These are phyloP conservation scores for Delichon dasypus DNA, from an alignment of 2,797 vertebrate species.

Conservation along the genomic window DNA sequence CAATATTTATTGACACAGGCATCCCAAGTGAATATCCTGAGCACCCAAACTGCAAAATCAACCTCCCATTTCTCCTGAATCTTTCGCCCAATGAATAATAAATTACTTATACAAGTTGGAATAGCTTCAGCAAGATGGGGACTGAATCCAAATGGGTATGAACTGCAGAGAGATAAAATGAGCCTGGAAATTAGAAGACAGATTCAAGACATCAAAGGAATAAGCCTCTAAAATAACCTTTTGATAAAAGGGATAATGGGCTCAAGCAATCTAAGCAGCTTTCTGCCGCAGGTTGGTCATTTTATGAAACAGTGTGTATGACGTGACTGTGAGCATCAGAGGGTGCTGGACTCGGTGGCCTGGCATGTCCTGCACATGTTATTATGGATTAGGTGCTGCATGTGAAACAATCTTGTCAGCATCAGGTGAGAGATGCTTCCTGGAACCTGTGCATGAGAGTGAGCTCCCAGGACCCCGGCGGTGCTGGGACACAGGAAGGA, in stretches of 20 bases:
- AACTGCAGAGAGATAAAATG: slow-evolving; percentile 23
- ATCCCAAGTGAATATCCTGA: not conserved
- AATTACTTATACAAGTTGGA: slow-evolving; percentile 25
- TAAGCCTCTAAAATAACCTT: slow-evolving; percentile 48
- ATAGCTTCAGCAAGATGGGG: not conserved
- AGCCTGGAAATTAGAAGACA: slow-evolving; percentile 42
- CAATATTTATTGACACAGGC: not conserved
- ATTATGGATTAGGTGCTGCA: not conserved
- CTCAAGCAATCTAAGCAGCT: slow-evolving; percentile 49
- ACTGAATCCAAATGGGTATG: slow-evolving; percentile 23
- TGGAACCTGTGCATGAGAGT: accelerated
- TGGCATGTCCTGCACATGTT: accelerated
- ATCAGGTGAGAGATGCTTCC: not conserved
- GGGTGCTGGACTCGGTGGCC: not conserved
- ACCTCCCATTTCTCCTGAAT: not conserved
- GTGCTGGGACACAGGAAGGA: accelerated
- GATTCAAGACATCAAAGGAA: slow-evolving; percentile 43
- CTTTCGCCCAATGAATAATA: slow-evolving; percentile 4
- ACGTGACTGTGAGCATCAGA: not conserved
- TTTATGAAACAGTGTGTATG: not conserved
- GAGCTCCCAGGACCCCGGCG: not conserved
- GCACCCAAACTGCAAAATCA: slow-evolving; percentile 16
- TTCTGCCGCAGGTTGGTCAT: slow-evolving; percentile 16
- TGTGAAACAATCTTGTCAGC: not conserved
- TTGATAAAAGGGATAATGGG: slow-evolving; percentile 20